These are phyloP conservation scores for Polypedilum vanderplanki DNA, from an alignment of 1,140 invertebrate genomes.

Conservation along the genomic window DNA sequence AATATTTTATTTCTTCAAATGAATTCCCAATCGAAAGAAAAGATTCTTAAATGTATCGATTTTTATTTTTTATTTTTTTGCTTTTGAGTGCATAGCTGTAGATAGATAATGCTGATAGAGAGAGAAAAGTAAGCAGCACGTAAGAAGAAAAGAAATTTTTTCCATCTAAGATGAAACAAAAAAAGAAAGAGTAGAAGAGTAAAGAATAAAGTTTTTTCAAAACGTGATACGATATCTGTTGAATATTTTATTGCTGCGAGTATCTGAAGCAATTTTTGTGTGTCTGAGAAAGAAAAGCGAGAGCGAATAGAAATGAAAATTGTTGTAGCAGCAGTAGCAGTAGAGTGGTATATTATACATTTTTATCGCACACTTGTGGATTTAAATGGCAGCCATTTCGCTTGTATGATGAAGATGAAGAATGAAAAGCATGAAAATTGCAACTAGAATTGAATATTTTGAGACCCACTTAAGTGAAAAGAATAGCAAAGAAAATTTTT, in stretches of 20 bases:
- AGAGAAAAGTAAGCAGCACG: too few species aligned
- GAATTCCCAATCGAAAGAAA: background rate
- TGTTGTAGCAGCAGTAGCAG: too few species aligned
- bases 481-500: too few species aligned
- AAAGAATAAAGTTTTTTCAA: background rate
- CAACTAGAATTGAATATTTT: background rate
- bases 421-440: background rate
- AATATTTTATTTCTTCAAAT: too few species aligned
- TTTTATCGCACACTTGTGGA: constrained; percentile 27
- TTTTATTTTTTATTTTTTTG: background rate
- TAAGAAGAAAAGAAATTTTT: too few species aligned
- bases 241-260: constrained; percentile 15
- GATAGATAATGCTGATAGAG: too few species aligned
- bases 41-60: constrained; percentile 9
- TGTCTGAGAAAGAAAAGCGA: background rate
- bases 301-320: background rate
- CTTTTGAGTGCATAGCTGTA: too few species aligned
- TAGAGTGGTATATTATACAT: constrained; percentile 4
- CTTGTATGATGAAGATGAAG: background rate
- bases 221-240: constrained; percentile 17
- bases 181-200: background rate
- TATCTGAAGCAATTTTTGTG: background rate
- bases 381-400: constrained; percentile 21
- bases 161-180: background rate
- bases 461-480: too few species aligned